Conservation (phyloP, 92 coral and sea anemone genomes). For the Heteractis magnifica region DNA sequence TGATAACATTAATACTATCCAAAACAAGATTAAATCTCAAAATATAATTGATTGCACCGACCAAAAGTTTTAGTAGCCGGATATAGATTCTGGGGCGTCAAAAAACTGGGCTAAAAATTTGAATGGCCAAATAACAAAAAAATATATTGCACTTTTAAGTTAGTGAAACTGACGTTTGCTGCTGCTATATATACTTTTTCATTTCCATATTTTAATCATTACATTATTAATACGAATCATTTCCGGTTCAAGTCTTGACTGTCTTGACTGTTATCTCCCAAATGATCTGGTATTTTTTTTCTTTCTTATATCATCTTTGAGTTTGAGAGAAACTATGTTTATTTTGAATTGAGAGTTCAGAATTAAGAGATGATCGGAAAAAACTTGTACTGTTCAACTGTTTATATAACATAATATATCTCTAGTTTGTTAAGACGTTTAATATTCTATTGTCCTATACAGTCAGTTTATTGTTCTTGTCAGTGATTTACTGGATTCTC, state of each 20-base stretch:
- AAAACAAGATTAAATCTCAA: neutral
- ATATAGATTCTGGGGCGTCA: too few species aligned
- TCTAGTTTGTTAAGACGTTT: too few species aligned
- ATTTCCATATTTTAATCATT: constrained; percentile 3
- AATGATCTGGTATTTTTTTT: neutral
- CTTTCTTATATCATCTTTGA: too few species aligned
- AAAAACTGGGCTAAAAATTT: neutral
- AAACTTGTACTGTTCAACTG: too few species aligned
- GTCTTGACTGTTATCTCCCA: neutral
- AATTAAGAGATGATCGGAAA: too few species aligned
- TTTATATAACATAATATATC: too few species aligned
- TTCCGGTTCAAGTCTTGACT: neutral
- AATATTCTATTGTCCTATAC: too few species aligned
- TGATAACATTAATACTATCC: neutral
- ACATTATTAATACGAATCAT: neutral
- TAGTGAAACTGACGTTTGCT: neutral
- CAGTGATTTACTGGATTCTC: too few species aligned
- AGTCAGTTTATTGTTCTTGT: too few species aligned
- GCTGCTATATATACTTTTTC: neutral
- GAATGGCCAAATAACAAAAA: neutral
- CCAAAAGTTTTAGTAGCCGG: too few species aligned
- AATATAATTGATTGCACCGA: neutral
- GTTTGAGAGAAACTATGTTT: too few species aligned
- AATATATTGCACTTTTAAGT: neutral
- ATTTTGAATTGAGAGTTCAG: too few species aligned